A percentile compares a stretch with the other conserved stretches of the same genome.
These are phyloP conservation scores for Peromyscus polionotus DNA, from an alignment of 2,113 vertebrate genomes.

Conservation along the genomic window DNA sequence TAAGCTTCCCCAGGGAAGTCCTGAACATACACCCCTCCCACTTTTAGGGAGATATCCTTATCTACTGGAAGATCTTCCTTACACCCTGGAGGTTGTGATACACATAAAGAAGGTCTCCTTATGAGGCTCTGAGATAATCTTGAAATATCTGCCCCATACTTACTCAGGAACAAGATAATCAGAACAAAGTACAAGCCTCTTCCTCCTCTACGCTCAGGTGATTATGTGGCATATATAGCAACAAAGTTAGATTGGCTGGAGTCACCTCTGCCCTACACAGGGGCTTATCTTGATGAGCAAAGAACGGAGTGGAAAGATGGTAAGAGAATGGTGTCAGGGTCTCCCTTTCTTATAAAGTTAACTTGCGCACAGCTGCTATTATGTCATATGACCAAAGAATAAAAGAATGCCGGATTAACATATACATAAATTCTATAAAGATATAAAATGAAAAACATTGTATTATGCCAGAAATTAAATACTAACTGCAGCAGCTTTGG, in stretches of 20 bases:
- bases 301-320: not conserved
- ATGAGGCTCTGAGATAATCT: not conserved
- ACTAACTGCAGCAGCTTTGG: not conserved
- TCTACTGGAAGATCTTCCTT: not conserved
- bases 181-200: not conserved
- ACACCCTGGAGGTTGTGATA: not conserved
- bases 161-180: not conserved
- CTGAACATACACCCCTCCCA: not conserved
- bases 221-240: not conserved
- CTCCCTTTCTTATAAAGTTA: not conserved
- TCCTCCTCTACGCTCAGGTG: not conserved
- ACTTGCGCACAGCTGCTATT: not conserved
- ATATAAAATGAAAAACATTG: not conserved
- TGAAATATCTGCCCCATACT: not conserved
- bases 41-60: not conserved
- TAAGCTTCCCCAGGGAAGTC: not conserved
- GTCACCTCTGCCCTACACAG: not conserved
- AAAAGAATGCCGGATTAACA: not conserved
- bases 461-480: not conserved
- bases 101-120: not conserved
- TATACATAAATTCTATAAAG: not conserved
- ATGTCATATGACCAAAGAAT: not conserved
- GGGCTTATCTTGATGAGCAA: not conserved
- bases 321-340: not conserved
- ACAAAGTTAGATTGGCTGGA: not conserved